These are phyloP conservation scores for Cecropterus lyciades DNA, from an alignment of 1,140 invertebrate species.

Conservation along the genomic window DNA sequence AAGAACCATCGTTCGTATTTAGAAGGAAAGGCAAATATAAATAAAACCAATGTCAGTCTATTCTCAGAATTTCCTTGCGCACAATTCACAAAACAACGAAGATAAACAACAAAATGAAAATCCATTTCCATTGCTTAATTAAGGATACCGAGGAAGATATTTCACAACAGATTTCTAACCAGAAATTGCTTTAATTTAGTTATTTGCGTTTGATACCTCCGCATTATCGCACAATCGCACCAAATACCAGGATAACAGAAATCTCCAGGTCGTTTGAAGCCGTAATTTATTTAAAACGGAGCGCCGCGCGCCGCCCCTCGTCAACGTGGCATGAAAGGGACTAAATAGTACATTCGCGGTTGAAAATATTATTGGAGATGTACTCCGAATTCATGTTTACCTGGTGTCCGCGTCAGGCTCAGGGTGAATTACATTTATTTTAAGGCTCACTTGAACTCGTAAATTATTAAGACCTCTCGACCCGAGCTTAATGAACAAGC, in stretches of 20 bases:
- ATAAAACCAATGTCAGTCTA: too few species aligned
- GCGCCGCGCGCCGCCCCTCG: slow-evolving; percentile 48
- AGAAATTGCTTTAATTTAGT: slow-evolving; percentile 25
- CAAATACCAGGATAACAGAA: slow-evolving; percentile 28
- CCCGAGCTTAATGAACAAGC: slow-evolving; percentile 5
- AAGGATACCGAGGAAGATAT: slow-evolving; percentile 8
- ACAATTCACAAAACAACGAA: slow-evolving; percentile 4
- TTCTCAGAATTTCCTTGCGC: not conserved
- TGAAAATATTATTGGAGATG: slow-evolving; percentile 40
- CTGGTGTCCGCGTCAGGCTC: slow-evolving; percentile 26
- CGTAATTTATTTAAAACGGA: slow-evolving; percentile 49
- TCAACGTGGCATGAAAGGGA: slow-evolving; percentile 46
- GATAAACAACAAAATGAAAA: slow-evolving; percentile 1
- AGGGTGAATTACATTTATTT: slow-evolving; percentile 12
- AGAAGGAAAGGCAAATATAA: too few species aligned
- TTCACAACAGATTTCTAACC: slow-evolving; percentile 20
- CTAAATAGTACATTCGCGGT: slow-evolving; percentile 40
- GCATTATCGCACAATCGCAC: slow-evolving; percentile 32
- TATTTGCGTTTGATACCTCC: slow-evolving; percentile 24
- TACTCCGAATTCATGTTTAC: slow-evolving; percentile 27
- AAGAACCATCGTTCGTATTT: too few species aligned
- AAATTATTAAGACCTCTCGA: slow-evolving; percentile 11
- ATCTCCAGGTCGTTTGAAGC: slow-evolving; percentile 37
- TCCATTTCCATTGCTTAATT: slow-evolving; percentile 18
- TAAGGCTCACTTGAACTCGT: not conserved